Conservation (phyloP, 2,797 vertebrate genomes). For the Peromyscus nudipes region DNA sequence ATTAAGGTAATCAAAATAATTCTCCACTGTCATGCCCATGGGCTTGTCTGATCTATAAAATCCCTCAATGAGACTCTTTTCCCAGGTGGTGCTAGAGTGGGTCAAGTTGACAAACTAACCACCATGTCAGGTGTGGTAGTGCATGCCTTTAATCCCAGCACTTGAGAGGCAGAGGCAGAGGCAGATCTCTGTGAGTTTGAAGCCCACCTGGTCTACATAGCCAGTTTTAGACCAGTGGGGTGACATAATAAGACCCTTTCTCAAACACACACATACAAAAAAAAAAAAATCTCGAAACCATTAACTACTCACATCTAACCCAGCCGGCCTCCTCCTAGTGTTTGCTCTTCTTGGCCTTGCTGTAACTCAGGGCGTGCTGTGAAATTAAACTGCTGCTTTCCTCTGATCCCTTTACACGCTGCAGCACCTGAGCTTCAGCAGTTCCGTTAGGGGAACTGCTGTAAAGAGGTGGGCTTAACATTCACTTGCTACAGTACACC, state of each 20-base stretch:
- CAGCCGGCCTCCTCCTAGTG: neutral
- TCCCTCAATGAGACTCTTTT: neutral
- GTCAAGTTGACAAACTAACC: neutral
- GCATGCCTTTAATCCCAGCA: no score
- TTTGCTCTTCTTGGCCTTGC: neutral
- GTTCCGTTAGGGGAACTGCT: neutral
- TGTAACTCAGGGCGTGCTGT: neutral
- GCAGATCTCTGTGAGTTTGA: no score
- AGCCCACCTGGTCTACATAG: neutral
- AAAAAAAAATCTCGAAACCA: neutral
- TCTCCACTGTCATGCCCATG: neutral
- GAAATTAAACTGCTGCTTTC: neutral
- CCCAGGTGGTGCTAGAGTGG: neutral
- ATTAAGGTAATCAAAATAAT: neutral
- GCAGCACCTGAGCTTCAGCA: neutral
- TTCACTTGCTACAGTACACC: neutral
- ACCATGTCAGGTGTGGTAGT: neutral
- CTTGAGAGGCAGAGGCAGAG: no score
- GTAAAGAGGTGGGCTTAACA: neutral
- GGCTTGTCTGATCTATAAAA: neutral
- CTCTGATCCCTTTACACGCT: neutral
- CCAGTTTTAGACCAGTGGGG: neutral
- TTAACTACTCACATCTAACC: neutral
- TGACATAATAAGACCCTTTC: neutral
- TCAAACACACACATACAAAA: neutral